Conservation (phyloP, 2,113 vertebrate species). For the Gambusia affinis region DNA sequence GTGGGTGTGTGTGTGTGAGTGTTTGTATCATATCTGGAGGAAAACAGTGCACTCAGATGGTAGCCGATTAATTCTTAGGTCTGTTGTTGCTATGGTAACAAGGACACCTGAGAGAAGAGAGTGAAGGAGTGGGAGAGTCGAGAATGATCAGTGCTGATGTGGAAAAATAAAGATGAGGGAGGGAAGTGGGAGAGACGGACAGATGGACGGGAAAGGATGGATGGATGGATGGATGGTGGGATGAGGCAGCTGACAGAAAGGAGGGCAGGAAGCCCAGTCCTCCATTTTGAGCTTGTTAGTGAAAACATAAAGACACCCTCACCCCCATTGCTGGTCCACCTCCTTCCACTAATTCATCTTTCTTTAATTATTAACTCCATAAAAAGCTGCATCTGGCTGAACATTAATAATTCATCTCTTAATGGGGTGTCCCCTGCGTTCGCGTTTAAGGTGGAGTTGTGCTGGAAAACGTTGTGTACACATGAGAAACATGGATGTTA, state of each 20-base stretch:
- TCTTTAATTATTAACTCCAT: conserved; percentile 80
- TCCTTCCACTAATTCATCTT: conserved; percentile 43
- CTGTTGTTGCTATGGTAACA: conserved; percentile 68
- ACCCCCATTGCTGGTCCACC: neutral
- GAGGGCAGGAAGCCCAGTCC: neutral
- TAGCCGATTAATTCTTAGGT: conserved; percentile 45
- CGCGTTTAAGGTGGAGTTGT: conserved; percentile 5
- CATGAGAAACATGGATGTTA: conserved; percentile 16
- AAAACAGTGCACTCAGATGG: conserved; percentile 16
- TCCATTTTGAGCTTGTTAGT: conserved; percentile 14
- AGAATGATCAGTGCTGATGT: conserved; percentile 25
- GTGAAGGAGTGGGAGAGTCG: neutral
- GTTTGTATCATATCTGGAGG: neutral
- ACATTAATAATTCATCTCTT: conserved; percentile 76
- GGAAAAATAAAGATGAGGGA: conserved; percentile 1
- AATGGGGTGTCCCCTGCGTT: conserved; percentile 62
- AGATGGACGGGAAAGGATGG: neutral
- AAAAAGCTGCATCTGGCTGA: conserved; percentile 77
- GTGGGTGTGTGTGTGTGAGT: neutral
- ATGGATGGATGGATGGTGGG: neutral
- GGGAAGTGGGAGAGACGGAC: conserved; percentile 7
- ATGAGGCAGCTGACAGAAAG: too few relatives aligned
- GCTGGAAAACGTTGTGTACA: conserved; percentile 10
- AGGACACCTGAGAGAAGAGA: conserved; percentile 33
- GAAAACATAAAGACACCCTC: neutral